These are phyloP conservation scores for Machimus rusticus DNA, from an alignment of 2,888 invertebrate genomes.

Conservation along the genomic window DNA sequence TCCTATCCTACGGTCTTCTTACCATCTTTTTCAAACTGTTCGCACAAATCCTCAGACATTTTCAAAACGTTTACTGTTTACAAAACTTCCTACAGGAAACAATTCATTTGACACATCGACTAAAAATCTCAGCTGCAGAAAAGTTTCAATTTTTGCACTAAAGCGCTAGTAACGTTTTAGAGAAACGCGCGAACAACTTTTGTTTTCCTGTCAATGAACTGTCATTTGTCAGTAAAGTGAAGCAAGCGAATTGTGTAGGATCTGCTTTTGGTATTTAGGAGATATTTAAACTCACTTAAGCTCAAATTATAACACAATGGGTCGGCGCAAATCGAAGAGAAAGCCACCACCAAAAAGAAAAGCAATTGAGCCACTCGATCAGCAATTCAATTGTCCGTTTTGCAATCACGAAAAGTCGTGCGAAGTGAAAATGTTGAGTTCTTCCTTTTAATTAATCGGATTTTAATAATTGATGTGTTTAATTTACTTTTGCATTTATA, in stretches of 20 bases:
- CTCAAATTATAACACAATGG: conserved; percentile 70
- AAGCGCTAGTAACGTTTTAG: not conserved
- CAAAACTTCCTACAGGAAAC: not conserved
- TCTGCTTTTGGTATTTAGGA: not conserved
- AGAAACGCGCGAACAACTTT: not conserved
- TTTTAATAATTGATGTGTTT: not conserved
- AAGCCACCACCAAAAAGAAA: conserved; percentile 96
- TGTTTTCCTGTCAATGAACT: not conserved
- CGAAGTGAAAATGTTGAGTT: conserved; percentile 95
- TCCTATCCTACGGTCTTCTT: not conserved
- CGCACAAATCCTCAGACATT: conserved; percentile 40
- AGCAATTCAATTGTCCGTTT: conserved; percentile 98
- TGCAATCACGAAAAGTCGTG: conserved; percentile 99
- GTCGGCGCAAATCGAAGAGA: conserved; percentile 93
- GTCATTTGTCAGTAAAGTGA: not conserved
- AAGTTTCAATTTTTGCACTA: not conserved
- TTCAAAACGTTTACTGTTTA: not conserved
- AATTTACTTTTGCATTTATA: conserved; percentile 62
- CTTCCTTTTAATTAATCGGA: not conserved
- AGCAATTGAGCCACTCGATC: conserved; percentile 90
- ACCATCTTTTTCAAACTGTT: conserved; percentile 45
- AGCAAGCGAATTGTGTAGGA: not conserved
- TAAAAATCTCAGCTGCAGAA: not conserved
- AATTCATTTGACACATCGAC: not conserved
- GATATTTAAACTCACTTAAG: not conserved